Base-by-base conservation (phyloP, 2,797 vertebrate species). In the Poecilia wingei region DNA sequence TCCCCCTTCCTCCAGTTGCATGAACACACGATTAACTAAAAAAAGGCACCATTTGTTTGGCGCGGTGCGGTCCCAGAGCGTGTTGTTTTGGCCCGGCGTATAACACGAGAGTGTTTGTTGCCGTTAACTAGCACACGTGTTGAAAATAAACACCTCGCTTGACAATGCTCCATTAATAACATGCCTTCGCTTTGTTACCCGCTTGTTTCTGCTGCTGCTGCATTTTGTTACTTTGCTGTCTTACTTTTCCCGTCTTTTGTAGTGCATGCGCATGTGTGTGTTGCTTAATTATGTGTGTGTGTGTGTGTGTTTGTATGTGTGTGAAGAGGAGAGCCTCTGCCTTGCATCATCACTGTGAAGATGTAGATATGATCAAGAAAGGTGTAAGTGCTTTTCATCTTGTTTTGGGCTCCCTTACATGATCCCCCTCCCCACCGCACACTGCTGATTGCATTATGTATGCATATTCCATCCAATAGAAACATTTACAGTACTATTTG, bases 71-170 rank as follows among this genome's bases (percentile, higher is more conserved):
- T 92, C 90, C 93, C 93, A 13, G 77, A 89, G 94, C 85, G 83
- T 82, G 88, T 89, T 92, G 90, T 90, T 91, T 85, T 82, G 84
- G 82, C 85, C 84, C 77, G 68, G 70, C 92, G 91, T 93, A 86
- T 78, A 84, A 93, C 93, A 94, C 74, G 81, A 84, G 90, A 85
- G 88, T 73, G 93, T 93, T 94, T 95, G 93, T 93, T 94, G 91
- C 84, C 85, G 84, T 92, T 93, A 95, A 95, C 93, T 94, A 95
- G 94, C 94, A 93, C 95, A 93, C 85, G 87, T 94, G 92, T 95
- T 84, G 80, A 91, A 94, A 94, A 95, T 94, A 95, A 95, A 95
- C 94, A 93, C 89, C 88, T 83, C 78, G 70, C 88, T 91, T 89
- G 81, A 89, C 90, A 81, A 87, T 59, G 86, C 84, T 85, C 85